phyloP scores from a whole-genome alignment of 2,113 vertebrate species.

The Mohoua ochrocephala region DNA sequence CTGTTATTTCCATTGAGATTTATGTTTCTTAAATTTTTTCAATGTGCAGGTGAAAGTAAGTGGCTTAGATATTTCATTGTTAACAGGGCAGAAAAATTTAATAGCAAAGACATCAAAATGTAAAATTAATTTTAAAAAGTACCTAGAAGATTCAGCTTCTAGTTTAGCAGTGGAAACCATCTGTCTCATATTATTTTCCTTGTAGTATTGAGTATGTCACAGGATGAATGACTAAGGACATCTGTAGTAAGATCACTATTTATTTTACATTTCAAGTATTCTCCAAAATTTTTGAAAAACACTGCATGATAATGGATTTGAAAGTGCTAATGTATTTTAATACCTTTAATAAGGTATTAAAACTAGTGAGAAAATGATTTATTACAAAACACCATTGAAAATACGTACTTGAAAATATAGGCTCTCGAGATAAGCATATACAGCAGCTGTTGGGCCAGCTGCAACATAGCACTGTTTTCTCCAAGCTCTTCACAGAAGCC shows the following conservation, averaged over 20 bases:
- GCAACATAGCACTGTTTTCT: constrained; percentile 18
- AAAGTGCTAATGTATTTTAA: constrained; percentile 28
- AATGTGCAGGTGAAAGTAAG: not conserved
- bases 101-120: constrained; percentile 14
- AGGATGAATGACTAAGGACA: constrained; percentile 35
- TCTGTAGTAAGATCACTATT: constrained; percentile 43
- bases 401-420: constrained; percentile 35
- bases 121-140: constrained; percentile 22
- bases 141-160: constrained; percentile 4
- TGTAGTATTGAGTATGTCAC: not conserved
- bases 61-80: not conserved
- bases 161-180: not conserved
- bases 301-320: constrained; percentile 19
- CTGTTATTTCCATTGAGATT: not conserved
- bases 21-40: not conserved
- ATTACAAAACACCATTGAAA: constrained; percentile 26
- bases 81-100: not conserved
- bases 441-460: constrained; percentile 48
- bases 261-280: constrained; percentile 26
- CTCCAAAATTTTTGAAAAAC: not conserved
- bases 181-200: not conserved
- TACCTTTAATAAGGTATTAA: constrained; percentile 39
- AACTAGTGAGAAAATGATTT: constrained; percentile 1
- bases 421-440: constrained; percentile 27
- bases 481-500: constrained; percentile 16